These are phyloP conservation scores for Grammomys dolichurus DNA, from an alignment of 2,113 vertebrate species.

Conservation along the genomic window DNA sequence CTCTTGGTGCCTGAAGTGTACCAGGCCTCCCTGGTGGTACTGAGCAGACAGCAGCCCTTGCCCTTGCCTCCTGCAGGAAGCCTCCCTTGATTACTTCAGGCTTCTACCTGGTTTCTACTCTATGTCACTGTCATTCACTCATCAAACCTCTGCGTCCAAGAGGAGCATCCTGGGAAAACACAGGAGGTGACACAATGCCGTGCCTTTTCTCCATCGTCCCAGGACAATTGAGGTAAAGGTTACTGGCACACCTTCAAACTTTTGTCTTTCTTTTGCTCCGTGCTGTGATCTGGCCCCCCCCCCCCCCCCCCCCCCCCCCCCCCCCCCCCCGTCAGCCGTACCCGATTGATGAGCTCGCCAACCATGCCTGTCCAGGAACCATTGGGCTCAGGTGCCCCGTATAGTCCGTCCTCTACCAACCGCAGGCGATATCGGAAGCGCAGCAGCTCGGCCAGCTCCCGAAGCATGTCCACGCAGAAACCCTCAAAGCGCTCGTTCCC, in stretches of 20 bases:
- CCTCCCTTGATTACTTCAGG: no score
- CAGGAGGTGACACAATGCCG: background rate
- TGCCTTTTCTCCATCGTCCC: rapidly evolving
- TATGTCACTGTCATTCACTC: background rate
- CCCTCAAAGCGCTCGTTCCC: constrained; percentile 94
- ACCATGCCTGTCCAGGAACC: constrained; percentile 98
- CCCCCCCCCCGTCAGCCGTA: constrained; percentile 69
- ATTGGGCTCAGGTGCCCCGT: constrained; percentile 93
- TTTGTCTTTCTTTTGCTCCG: background rate
- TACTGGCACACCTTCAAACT: rapidly evolving
- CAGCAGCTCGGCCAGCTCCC: constrained; percentile 91
- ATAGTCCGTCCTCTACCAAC: constrained; percentile 94
- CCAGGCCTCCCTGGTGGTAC: background rate
- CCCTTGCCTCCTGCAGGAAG: background rate
- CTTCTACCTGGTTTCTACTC: background rate
- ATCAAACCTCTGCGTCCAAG: background rate
- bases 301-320: no score
- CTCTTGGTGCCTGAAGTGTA: rapidly evolving
- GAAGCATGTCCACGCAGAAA: constrained; percentile 96
- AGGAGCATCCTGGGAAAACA: background rate
- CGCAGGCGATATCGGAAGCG: constrained; percentile 94
- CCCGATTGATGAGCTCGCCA: constrained; percentile 96
- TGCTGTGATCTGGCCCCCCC: background rate
- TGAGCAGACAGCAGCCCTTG: rapidly evolving
- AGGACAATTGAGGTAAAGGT: rapidly evolving